Evolutionary conservation across 2,797 vertebrate species (phyloP), one percentile per base, ranked within the genome.

Genomic region (Octomys mimax): DNA sequence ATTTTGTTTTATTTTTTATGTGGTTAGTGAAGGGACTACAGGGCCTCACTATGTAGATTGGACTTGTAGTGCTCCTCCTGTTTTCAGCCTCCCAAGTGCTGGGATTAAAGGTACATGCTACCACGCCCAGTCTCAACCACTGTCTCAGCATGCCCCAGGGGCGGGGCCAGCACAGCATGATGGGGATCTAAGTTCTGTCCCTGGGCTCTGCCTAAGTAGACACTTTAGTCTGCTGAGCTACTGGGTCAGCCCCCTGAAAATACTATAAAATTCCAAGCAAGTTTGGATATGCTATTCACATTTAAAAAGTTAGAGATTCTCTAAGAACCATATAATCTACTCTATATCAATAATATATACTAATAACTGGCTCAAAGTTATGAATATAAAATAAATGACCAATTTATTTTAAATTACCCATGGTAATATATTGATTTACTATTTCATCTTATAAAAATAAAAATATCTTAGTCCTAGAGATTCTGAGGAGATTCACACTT

Each of bases 311-410:
- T 82, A 62, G 92, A 80, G n/a, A 81, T 95, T 96, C 54, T 96
- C 28, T 73, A 39, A 96, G 68, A 79, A 77, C 71, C 64, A 64
- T 73, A 59, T 83, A 91, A 94, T 88, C 78, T 95, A 78, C 52
- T 86, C 91, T 92, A 77, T n/a, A 49, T 49, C 11, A 49, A 11
- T 49, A 49, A 49, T 49, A 49, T 49, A 49, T 49, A 49, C 8
- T 49, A 49, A 49, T 49, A 49, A 49, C 71, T 96, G 80, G 28
- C 87, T 96, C 80, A 95, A 95, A 96, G 54, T 42, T 87, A 94
- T 87, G 87, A 95, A 92, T 92, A 49, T 82, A 96, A 95, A 96
- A 97, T 95, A 97, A 95, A 95, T 97, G 86, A 96, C 18, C 75
- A 66, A 89, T 10, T 70, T 70, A n/a, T 70, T 36, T 36, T 95